Evolutionary conservation across 2,888 invertebrate species (phyloP).

Genomic region (Papilio demoleus): DNA sequence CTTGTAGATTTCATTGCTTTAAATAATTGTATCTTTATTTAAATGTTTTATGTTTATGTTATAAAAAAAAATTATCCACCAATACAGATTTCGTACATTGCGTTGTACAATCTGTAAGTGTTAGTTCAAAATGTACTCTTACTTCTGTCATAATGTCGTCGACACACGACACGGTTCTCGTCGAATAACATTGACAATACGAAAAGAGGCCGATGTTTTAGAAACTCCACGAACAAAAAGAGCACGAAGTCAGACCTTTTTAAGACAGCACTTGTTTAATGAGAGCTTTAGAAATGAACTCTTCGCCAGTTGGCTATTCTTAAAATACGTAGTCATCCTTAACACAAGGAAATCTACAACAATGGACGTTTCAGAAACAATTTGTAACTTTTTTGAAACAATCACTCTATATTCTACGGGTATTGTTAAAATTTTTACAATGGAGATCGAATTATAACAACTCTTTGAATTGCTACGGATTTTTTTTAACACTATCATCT

Average conservation of each 20-base stretch:
- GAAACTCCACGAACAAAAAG: slow-evolving; percentile 33
- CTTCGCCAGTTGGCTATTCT: slow-evolving; percentile 29
- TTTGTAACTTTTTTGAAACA: slow-evolving; percentile 17
- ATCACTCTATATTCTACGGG: neutral
- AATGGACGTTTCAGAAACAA: slow-evolving; percentile 8
- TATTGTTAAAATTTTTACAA: slow-evolving; percentile 2
- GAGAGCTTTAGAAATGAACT: slow-evolving; percentile 34
- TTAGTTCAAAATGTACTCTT: neutral
- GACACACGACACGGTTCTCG: slow-evolving; percentile 5
- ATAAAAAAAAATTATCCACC: no score
- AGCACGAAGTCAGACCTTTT: slow-evolving; percentile 30
- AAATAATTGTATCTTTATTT: neutral
- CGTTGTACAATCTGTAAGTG: neutral
- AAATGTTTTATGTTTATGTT: no score
- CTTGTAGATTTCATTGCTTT: no score
- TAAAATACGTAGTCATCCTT: slow-evolving; percentile 28
- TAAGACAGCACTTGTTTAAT: slow-evolving; percentile 35
- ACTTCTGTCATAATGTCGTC: neutral
- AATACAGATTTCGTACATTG: neutral
- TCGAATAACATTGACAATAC: slow-evolving; percentile 16
- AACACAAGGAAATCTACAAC: slow-evolving; percentile 5
- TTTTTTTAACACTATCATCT: no score
- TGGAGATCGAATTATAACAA: neutral
- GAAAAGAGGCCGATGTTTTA: slow-evolving; percentile 33
- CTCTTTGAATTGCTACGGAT: no score